Percentiles rank a stretch among this genome's conserved stretches.
Conservation (phyloP, 1,140 invertebrate species). For the Gonioctena quinquepunctata region DNA sequence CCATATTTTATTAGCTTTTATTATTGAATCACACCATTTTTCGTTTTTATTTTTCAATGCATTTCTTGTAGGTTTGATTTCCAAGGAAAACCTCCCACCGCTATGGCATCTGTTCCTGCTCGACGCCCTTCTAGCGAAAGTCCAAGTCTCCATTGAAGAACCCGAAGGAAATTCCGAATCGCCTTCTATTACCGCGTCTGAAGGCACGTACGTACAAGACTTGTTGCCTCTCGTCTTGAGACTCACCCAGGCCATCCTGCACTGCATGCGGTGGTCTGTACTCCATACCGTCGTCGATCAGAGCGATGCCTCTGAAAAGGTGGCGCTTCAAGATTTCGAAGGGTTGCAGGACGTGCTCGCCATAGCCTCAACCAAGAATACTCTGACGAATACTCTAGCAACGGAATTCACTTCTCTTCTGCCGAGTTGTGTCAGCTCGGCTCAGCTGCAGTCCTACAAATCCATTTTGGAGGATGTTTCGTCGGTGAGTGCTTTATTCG, state of each 20-base stretch:
- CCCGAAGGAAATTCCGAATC: conserved; percentile 10
- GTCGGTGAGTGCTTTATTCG: conserved; percentile 47
- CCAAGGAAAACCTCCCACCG: conserved; percentile 63
- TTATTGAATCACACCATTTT: not conserved
- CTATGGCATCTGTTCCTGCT: conserved; percentile 69
- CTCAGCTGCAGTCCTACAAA: conserved; percentile 69
- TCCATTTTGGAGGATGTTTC: conserved; percentile 51
- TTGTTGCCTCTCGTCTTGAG: conserved; percentile 66
- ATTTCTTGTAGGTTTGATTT: conserved; percentile 55
- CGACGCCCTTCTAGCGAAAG: conserved; percentile 70
- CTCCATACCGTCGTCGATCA: conserved; percentile 58
- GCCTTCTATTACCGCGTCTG: conserved; percentile 16
- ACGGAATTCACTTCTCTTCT: conserved; percentile 62
- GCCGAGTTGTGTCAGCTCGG: conserved; percentile 62
- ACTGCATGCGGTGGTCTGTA: conserved; percentile 54
- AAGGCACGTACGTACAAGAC: conserved; percentile 57
- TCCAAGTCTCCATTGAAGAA: conserved; percentile 67
- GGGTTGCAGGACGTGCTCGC: conserved; percentile 64
- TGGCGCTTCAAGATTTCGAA: conserved; percentile 55
- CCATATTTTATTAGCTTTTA: not conserved
- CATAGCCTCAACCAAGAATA: conserved; percentile 61
- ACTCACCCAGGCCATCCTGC: conserved; percentile 64
- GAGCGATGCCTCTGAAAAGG: conserved; percentile 52
- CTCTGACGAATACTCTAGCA: conserved; percentile 59
- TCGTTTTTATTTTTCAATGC: too few relatives aligned